A percentile compares a stretch with the other conserved stretches of the same genome.
Conservation (phyloP, 2,888 invertebrate species). For the Xestobium rufovillosum region DNA sequence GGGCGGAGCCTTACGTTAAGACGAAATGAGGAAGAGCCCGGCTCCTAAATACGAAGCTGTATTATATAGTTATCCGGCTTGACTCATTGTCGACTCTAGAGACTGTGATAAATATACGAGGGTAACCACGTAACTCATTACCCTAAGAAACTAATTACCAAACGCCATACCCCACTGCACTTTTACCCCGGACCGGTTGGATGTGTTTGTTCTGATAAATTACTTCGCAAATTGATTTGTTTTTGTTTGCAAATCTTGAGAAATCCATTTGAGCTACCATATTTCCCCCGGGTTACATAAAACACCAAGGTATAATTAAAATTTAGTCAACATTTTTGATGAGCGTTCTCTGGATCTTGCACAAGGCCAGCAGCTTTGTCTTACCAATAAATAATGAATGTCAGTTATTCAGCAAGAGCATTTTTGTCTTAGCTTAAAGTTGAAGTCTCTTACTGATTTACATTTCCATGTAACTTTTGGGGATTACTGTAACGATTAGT, state of each 20-base stretch:
- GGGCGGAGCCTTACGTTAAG: too few relatives aligned
- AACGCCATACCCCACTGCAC: conserved; percentile 20
- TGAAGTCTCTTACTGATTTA: too few relatives aligned
- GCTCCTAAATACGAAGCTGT: too few relatives aligned
- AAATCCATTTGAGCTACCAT: not conserved
- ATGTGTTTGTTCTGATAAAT: not conserved
- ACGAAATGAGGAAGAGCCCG: too few relatives aligned
- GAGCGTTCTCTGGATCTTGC: too few relatives aligned
- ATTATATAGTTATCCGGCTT: conserved; percentile 32
- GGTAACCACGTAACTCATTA: conserved; percentile 38
- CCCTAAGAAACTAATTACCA: conserved; percentile 35
- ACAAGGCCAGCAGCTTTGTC: too few relatives aligned
- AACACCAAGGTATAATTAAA: not conserved
- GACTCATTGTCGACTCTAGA: conserved; percentile 34
- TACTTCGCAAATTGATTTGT: not conserved
- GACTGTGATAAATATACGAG: conserved; percentile 37
- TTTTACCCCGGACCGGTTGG: not conserved
- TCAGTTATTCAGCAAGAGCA: too few relatives aligned
- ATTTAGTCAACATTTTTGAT: too few relatives aligned
- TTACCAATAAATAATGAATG: too few relatives aligned
- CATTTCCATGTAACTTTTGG: too few relatives aligned
- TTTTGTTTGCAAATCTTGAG: conserved; percentile 1
- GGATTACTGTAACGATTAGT: too few relatives aligned
- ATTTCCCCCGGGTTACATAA: conserved; percentile 2
- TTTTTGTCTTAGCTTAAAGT: too few relatives aligned